These are phyloP conservation scores for Portevinia maculata DNA, from an alignment of 2,888 invertebrate genomes.

Conservation along the genomic window DNA sequence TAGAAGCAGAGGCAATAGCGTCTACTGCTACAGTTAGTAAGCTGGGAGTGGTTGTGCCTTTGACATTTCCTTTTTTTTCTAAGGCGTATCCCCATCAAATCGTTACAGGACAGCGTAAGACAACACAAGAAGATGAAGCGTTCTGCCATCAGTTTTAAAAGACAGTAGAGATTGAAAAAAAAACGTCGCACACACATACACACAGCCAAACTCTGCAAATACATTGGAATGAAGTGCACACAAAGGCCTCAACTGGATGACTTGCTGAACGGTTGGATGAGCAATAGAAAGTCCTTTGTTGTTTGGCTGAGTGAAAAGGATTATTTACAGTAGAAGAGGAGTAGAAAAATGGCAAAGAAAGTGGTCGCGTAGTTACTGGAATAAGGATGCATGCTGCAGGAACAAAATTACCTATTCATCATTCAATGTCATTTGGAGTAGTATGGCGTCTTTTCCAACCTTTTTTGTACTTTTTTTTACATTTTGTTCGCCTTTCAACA, in stretches of 20 bases:
- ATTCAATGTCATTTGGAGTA: conserved; percentile 72
- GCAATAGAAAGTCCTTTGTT: conserved; percentile 61
- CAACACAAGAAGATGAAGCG: conserved; percentile 41
- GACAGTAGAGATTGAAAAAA: conserved; percentile 29
- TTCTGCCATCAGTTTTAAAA: conserved; percentile 42
- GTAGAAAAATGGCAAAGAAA: conserved; percentile 45
- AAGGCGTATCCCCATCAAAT: conserved; percentile 33
- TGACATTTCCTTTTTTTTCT: conserved; percentile 14
- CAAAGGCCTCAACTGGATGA: conserved; percentile 49
- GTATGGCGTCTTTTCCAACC: conserved; percentile 54
- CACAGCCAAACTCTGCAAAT: neutral
- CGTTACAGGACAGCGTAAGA: conserved; percentile 44
- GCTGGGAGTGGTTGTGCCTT: conserved; percentile 13
- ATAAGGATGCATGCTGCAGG: conserved; percentile 39
- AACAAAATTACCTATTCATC: conserved; percentile 72
- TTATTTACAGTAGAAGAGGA: conserved; percentile 57
- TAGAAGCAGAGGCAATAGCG: neutral
- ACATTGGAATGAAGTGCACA: neutral
- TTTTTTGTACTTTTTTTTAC: conserved; percentile 23
- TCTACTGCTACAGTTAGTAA: conserved; percentile 4
- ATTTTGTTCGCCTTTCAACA: conserved; percentile 33
- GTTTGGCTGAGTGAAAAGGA: conserved; percentile 59
- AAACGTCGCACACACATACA: conserved; percentile 6
- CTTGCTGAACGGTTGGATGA: conserved; percentile 63
- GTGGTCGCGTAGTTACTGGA: conserved; percentile 31